Percentiles rank a stretch among this genome's conserved stretches.
These are phyloP conservation scores for Anser brachyrhynchus DNA, from an alignment of 2,113 vertebrate genomes.

Conservation along the genomic window DNA sequence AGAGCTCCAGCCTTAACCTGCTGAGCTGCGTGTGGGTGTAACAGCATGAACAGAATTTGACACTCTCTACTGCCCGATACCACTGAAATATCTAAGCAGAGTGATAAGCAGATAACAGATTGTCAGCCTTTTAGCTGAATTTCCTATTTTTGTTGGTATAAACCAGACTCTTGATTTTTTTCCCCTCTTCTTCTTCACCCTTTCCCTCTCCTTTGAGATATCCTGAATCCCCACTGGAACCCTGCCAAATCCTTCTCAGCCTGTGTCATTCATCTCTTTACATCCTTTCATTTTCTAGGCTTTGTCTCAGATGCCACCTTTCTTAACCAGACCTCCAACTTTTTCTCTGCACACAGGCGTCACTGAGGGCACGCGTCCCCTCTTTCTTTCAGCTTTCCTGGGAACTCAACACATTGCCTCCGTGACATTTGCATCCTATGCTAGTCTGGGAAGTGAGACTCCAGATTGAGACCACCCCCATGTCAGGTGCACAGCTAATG, in stretches of 20 bases:
- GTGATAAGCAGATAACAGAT: constrained; percentile 72
- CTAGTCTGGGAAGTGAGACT: constrained; percentile 58
- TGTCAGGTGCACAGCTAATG: constrained; percentile 62
- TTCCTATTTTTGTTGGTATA: constrained; percentile 66
- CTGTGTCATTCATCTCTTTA: constrained; percentile 58
- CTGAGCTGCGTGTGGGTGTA: constrained; percentile 57
- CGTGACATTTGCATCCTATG: constrained; percentile 31
- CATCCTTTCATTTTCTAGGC: constrained; percentile 43
- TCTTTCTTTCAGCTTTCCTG: constrained; percentile 40
- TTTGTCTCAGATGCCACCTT: constrained; percentile 38
- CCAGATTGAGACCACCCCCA: constrained; percentile 70
- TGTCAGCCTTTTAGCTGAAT: constrained; percentile 73
- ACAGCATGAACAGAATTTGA: constrained; percentile 69
- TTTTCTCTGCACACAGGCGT: not conserved
- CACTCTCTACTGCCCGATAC: constrained; percentile 66
- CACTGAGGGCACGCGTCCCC: not conserved
- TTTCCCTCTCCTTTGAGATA: constrained; percentile 52
- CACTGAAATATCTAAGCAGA: constrained; percentile 65
- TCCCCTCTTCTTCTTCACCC: constrained; percentile 24
- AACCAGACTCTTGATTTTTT: constrained; percentile 25
- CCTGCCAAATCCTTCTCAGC: constrained; percentile 9
- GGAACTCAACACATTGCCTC: constrained; percentile 49
- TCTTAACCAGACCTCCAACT: constrained; percentile 19
- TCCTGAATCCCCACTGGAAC: constrained; percentile 51
- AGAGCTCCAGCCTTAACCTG: constrained; percentile 54